Evolutionary conservation across 2,888 invertebrate species (phyloP).

Genomic region (Drosophila gaucha): DNA sequence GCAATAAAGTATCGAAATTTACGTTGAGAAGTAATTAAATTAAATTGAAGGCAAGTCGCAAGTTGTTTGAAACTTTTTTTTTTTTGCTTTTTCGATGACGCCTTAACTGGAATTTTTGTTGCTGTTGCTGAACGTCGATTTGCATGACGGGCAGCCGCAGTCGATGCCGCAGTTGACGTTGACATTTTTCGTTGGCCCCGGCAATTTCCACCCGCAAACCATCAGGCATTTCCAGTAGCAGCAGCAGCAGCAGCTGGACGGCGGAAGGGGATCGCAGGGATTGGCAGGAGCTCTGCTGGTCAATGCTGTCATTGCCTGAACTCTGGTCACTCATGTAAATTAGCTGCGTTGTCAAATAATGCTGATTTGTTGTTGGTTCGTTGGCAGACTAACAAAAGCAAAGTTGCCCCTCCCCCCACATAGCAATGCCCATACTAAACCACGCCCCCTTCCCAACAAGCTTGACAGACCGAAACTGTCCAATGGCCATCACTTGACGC

Average conservation of each 20-base stretch:
- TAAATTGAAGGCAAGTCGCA: slow-evolving; percentile 69
- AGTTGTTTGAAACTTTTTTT: slow-evolving; percentile 57
- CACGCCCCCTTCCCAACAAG: neutral
- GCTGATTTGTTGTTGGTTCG: slow-evolving; percentile 78
- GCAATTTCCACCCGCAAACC: slow-evolving; percentile 2
- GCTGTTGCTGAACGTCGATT: slow-evolving; percentile 52
- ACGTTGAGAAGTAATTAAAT: slow-evolving; percentile 66
- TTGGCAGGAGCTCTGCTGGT: slow-evolving; percentile 18
- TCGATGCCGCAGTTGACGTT: slow-evolving; percentile 43
- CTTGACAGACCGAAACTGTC: slow-evolving; percentile 42
- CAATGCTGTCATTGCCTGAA: slow-evolving; percentile 48
- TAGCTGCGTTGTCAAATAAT: slow-evolving; percentile 80
- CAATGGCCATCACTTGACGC: slow-evolving; percentile 49
- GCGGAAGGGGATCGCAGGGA: neutral
- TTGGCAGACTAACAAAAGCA: slow-evolving; percentile 77
- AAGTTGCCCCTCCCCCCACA: slow-evolving; percentile 17
- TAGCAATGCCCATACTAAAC: neutral
- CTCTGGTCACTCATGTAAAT: slow-evolving; percentile 71
- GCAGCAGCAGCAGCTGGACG: neutral
- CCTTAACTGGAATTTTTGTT: slow-evolving; percentile 32
- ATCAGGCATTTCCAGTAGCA: neutral
- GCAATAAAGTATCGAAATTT: slow-evolving; percentile 62
- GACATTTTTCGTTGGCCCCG: slow-evolving; percentile 38
- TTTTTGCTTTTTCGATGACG: slow-evolving; percentile 23
- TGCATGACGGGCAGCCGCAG: slow-evolving; percentile 51